phyloP scores from a whole-genome alignment of 2,797 vertebrate genomes.

The Chaetodon trifasciatus region DNA sequence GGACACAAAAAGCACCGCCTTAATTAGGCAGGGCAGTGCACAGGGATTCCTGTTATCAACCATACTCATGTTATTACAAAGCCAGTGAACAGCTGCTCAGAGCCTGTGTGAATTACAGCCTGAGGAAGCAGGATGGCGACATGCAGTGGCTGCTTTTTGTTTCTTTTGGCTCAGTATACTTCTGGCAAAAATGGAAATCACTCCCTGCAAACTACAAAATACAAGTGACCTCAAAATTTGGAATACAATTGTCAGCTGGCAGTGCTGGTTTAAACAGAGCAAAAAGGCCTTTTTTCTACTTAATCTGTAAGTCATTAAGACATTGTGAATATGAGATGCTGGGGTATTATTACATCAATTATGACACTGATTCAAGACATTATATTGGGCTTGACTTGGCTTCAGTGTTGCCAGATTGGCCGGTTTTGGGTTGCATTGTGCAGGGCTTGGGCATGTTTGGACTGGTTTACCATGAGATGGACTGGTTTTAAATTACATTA shows the following conservation, averaged over 20 bases:
- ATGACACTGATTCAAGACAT: slow-evolving; percentile 51
- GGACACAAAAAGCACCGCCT: slow-evolving; percentile 29
- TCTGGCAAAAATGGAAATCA: neutral
- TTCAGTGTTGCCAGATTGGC: neutral
- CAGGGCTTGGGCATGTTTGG: too few relatives aligned
- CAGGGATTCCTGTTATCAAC: slow-evolving; percentile 43
- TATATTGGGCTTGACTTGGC: slow-evolving; percentile 44
- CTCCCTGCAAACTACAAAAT: neutral
- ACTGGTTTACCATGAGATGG: neutral
- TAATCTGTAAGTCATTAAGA: slow-evolving; percentile 45
- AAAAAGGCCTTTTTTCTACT: slow-evolving; percentile 26
- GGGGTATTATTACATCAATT: slow-evolving; percentile 57
- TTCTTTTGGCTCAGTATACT: slow-evolving; percentile 9
- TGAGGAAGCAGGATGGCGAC: slow-evolving; percentile 6
- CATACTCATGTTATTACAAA: slow-evolving; percentile 30
- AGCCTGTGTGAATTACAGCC: slow-evolving; percentile 27
- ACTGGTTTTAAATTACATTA: neutral
- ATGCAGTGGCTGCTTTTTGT: neutral
- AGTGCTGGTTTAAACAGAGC: slow-evolving; percentile 16
- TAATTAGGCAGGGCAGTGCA: slow-evolving; percentile 45
- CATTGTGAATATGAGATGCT: slow-evolving; percentile 45
- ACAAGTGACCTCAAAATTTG: neutral
- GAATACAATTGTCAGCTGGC: slow-evolving; percentile 1
- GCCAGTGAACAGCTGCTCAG: slow-evolving; percentile 45
- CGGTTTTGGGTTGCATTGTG: too few relatives aligned